Base-by-base conservation (phyloP, 2,888 invertebrate genomes). In the Quadriops clusia region DNA sequence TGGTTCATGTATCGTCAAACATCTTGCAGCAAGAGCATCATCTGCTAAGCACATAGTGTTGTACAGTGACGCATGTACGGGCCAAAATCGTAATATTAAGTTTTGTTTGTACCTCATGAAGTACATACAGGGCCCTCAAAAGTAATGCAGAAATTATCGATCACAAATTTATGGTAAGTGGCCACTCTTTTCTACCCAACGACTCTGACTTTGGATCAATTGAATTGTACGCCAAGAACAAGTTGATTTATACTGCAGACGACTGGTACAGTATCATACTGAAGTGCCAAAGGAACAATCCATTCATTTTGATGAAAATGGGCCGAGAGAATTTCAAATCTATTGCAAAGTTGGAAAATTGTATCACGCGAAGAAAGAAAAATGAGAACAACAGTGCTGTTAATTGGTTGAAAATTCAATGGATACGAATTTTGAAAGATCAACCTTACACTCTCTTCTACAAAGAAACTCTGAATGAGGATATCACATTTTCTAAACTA, bases 71-170 rank as follows among this genome's bases (percentile, higher is more conserved):
- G 17, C 26, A 10, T 34, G 34, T n/a, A 28, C 23, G 1, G 28
- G 32, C 6, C 37, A 34, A 21, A 37, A 34, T 16, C 14, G 32
- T 13, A 36, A 38, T 15, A 13, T 30, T 14, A 34, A 34, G 11
- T 7, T 8, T 14, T 5, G 21, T 16, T 31, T 34, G 18, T 7
- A 15, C 5, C 23, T 24, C 26, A 14, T 34, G n/a, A 34, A 34
- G 17, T 14, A 27, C 9, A 3, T 34, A 12, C 12, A 23, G 7
- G 34, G 14, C 21, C 10, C 9, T 17, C 18, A 33, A 5, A 25
- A n/a, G n/a, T 13, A 8, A 13, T 13, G 17, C 28, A 7, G 7
- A 28, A 12, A 17, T 10, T 8, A 29, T 34, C 3, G 37, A 37
- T 22, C 34, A 28, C 10, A 37, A 32, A 21, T 37, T 34, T 23